phyloP scores from a whole-genome alignment of 2,113 vertebrate species.

The Zosterops lateralis region DNA sequence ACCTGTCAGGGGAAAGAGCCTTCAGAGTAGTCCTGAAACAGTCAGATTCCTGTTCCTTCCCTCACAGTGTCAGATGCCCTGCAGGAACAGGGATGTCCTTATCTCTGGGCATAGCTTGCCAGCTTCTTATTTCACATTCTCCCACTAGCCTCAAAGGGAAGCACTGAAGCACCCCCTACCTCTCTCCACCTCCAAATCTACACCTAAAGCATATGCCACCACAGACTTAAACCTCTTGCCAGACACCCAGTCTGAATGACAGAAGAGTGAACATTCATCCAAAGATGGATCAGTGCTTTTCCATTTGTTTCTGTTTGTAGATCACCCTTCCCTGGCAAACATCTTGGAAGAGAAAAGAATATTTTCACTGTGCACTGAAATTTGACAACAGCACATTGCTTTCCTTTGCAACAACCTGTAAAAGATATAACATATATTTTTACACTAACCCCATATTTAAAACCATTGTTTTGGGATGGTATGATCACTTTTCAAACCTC shows the following conservation, averaged over 20 bases:
- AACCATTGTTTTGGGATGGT: not conserved
- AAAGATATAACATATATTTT: not conserved
- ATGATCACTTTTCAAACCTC: not conserved
- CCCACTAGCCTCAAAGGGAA: not conserved
- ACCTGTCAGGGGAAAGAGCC: not conserved
- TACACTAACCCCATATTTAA: not conserved
- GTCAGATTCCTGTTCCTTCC: not conserved
- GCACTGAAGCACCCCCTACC: not conserved
- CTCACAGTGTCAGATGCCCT: not conserved
- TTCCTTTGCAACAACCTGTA: not conserved
- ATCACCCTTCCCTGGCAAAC: not conserved
- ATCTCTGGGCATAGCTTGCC: not conserved
- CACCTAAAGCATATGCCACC: not conserved
- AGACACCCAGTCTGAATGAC: not conserved
- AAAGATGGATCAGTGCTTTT: not conserved
- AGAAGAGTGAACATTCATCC: not conserved
- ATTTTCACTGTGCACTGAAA: not conserved
- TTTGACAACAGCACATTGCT: not conserved
- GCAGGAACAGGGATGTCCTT: not conserved
- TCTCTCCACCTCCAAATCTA: not conserved
- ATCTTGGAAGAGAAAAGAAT: not conserved
- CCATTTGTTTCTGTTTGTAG: not conserved
- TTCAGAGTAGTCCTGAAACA: not conserved
- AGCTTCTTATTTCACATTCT: not conserved
- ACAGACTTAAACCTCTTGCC: not conserved